phyloP scores from a whole-genome alignment of 2,113 vertebrate species.

The Athene noctua region DNA sequence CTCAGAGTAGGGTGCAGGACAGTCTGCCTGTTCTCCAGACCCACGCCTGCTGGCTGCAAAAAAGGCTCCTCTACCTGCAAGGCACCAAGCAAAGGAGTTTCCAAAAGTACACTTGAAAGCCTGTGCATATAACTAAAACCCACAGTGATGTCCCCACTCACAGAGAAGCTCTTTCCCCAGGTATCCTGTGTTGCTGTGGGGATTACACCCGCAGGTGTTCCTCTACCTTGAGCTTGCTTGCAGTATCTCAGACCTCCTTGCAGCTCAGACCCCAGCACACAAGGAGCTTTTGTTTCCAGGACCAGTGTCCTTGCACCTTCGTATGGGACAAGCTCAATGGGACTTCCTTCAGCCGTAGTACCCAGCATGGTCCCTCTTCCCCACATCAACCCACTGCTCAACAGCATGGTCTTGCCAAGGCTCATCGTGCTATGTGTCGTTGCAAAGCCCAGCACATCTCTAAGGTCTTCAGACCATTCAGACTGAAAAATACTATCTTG shows the following conservation, averaged over 20 bases:
- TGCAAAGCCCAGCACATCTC: neutral
- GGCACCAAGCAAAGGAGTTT: neutral
- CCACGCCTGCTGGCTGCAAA: neutral
- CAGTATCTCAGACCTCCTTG: accelerated
- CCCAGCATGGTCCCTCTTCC: neutral
- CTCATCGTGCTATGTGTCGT: accelerated
- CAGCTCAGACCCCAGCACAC: neutral
- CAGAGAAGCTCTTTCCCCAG: neutral
- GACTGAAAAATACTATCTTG: neutral
- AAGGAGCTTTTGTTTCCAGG: neutral
- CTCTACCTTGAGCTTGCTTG: neutral
- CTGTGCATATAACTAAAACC: accelerated
- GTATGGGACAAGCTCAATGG: accelerated
- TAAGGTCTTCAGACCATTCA: neutral
- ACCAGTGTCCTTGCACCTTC: accelerated
- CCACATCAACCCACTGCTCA: accelerated
- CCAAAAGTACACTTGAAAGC: neutral
- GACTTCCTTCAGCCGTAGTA: accelerated
- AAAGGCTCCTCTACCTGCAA: neutral
- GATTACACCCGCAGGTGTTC: neutral
- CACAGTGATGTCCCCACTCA: accelerated
- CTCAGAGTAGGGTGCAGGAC: neutral
- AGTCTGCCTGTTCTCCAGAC: neutral
- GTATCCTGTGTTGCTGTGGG: neutral
- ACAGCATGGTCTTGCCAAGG: neutral